Percentiles rank a stretch among this genome's conserved stretches.
These are phyloP conservation scores for Brachycybe producta DNA, from an alignment of 2,888 invertebrate genomes.

Conservation along the genomic window DNA sequence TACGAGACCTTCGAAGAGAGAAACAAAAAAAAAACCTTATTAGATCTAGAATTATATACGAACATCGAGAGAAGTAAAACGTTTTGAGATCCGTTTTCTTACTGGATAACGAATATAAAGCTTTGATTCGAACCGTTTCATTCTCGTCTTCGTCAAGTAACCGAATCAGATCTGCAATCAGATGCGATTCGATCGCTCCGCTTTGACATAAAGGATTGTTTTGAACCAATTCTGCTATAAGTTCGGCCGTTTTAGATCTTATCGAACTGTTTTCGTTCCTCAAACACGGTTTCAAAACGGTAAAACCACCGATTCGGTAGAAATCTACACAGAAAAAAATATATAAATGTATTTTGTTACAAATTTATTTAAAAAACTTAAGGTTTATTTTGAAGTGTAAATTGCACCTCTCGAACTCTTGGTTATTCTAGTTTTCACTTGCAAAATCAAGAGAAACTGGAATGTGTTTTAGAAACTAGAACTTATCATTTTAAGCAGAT, in stretches of 20 bases:
- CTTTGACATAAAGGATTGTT: conserved; percentile 74
- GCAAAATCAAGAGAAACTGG: too few species aligned
- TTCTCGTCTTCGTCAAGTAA: conserved; percentile 46
- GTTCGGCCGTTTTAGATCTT: conserved; percentile 48
- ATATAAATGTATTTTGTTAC: too few species aligned
- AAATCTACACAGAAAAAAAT: conserved; percentile 46
- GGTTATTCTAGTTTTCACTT: neutral
- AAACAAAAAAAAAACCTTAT: too few species aligned
- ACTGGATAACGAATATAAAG: conserved; percentile 68
- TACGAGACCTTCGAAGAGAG: conserved; percentile 47
- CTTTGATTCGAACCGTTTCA: conserved; percentile 48
- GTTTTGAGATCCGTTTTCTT: conserved; percentile 22
- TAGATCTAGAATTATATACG: neutral
- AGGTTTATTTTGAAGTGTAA: too few species aligned
- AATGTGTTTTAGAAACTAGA: too few species aligned
- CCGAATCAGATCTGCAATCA: conserved; percentile 49
- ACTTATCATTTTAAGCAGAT: too few species aligned
- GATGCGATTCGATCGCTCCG: conserved; percentile 44
- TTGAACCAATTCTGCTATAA: conserved; percentile 67
- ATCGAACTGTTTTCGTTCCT: conserved; percentile 48
- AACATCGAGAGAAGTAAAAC: neutral
- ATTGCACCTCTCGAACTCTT: too few species aligned
- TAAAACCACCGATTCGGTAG: conserved; percentile 68
- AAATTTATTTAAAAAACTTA: too few species aligned
- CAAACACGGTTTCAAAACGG: conserved; percentile 53